These are phyloP conservation scores for Tenthredo scrophulariae DNA, from an alignment of 2,888 invertebrate genomes.

Conservation along the genomic window DNA sequence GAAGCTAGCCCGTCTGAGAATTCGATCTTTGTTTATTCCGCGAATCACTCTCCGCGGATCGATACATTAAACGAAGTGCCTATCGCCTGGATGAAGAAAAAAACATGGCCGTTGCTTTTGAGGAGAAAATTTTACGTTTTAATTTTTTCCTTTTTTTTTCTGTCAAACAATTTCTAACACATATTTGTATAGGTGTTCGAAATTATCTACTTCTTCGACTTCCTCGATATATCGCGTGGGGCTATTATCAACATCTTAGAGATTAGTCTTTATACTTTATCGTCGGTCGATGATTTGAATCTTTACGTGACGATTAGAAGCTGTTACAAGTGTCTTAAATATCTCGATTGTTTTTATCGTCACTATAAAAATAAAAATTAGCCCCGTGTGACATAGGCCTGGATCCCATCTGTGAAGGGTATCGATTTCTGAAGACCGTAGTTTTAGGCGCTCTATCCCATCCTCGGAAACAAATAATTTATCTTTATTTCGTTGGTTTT, in stretches of 20 bases:
- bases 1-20: slow-evolving; percentile 41
- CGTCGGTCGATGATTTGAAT: slow-evolving; percentile 39
- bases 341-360: slow-evolving; percentile 21
- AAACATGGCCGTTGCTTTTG: neutral
- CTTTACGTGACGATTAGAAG: slow-evolving; percentile 45
- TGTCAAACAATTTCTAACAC: neutral
- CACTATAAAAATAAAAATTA: slow-evolving; percentile 34
- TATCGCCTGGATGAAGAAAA: neutral
- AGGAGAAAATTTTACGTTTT: neutral
- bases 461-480: slow-evolving; percentile 48
- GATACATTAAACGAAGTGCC: slow-evolving; percentile 35
- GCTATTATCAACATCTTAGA: slow-evolving; percentile 8
- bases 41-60: slow-evolving; percentile 48
- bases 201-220: neutral
- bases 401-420: neutral
- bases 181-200: neutral
- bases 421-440: slow-evolving; percentile 49
- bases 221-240: neutral
- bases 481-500: slow-evolving; percentile 41
- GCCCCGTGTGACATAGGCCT: neutral
- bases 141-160: neutral
- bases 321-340: slow-evolving; percentile 27
- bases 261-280: slow-evolving; percentile 36
- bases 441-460: slow-evolving; percentile 9
- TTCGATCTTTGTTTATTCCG: slow-evolving; percentile 52